phyloP scores from a whole-genome alignment of 2,888 invertebrate species.

The Hemistola chrysoprasaria region DNA sequence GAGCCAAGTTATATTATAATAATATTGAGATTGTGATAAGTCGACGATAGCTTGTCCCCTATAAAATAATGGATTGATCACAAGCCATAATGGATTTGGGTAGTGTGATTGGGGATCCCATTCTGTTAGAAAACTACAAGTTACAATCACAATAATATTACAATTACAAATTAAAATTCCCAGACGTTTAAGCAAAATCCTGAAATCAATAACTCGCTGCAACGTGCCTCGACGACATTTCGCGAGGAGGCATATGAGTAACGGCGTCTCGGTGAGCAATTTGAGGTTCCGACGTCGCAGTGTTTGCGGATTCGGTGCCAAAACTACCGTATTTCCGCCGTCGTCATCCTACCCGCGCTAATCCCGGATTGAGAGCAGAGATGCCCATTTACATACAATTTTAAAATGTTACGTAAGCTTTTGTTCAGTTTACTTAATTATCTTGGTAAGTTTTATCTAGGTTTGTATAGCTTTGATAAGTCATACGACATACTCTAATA shows the following conservation, averaged over 20 bases:
- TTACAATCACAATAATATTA: too few species aligned
- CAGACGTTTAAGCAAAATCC: background rate
- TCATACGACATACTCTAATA: too few species aligned
- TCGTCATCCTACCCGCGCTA: slow-evolving; percentile 34
- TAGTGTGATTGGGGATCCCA: too few species aligned
- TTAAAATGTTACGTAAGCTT: slow-evolving; percentile 4
- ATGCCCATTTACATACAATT: slow-evolving; percentile 21
- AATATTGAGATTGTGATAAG: too few species aligned
- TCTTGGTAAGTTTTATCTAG: too few species aligned
- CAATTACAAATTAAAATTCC: background rate
- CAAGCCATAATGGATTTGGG: too few species aligned
- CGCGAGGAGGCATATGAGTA: slow-evolving; percentile 62
- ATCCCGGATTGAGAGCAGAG: slow-evolving; percentile 41
- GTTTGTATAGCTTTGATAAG: too few species aligned
- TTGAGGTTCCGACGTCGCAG: slow-evolving; percentile 62
- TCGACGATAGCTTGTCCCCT: too few species aligned
- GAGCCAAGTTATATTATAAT: too few species aligned
- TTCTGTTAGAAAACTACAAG: too few species aligned
- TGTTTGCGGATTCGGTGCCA: slow-evolving; percentile 54
- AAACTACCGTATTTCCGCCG: slow-evolving; percentile 70
- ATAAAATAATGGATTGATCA: too few species aligned
- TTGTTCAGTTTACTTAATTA: background rate
- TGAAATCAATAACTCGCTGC: slow-evolving; percentile 31
- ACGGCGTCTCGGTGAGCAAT: slow-evolving; percentile 70
- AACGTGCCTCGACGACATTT: slow-evolving; percentile 49